Evolutionary conservation across 2,888 invertebrate genomes (phyloP).

Genomic region (Stratiomys singularior): DNA sequence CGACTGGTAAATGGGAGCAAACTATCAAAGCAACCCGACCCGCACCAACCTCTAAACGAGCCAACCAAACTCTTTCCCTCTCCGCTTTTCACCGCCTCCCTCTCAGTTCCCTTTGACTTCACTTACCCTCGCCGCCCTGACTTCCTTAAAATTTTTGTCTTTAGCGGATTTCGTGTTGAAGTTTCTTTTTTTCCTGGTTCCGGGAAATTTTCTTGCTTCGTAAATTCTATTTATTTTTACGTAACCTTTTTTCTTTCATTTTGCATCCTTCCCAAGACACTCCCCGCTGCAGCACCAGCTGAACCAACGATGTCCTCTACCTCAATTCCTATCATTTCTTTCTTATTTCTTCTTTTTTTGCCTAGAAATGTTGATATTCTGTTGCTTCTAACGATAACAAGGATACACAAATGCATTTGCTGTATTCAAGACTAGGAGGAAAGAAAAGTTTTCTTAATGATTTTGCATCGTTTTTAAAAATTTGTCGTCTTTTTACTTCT

Average conservation of each 20-base stretch:
- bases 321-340: background rate
- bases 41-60: too few species aligned
- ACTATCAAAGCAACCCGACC: background rate
- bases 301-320: background rate
- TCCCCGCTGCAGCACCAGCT: background rate
- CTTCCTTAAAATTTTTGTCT: conserved; percentile 43
- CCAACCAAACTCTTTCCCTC: background rate
- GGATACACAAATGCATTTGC: conserved; percentile 18
- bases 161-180: conserved; percentile 42
- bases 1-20: conserved; percentile 19
- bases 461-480: conserved; percentile 17
- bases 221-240: conserved; percentile 32
- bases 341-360: conserved; percentile 12
- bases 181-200: conserved; percentile 32
- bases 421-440: background rate
- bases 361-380: conserved; percentile 4
- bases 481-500: background rate
- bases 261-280: conserved; percentile 26
- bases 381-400: conserved; percentile 16
- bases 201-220: conserved; percentile 37
- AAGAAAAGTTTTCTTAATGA: conserved; percentile 40
- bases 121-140: background rate
- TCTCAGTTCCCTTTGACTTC: background rate
- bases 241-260: conserved; percentile 13
- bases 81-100: background rate